These are phyloP conservation scores for Ischnura elegans DNA, from an alignment of 2,888 invertebrate species.

Conservation along the genomic window DNA sequence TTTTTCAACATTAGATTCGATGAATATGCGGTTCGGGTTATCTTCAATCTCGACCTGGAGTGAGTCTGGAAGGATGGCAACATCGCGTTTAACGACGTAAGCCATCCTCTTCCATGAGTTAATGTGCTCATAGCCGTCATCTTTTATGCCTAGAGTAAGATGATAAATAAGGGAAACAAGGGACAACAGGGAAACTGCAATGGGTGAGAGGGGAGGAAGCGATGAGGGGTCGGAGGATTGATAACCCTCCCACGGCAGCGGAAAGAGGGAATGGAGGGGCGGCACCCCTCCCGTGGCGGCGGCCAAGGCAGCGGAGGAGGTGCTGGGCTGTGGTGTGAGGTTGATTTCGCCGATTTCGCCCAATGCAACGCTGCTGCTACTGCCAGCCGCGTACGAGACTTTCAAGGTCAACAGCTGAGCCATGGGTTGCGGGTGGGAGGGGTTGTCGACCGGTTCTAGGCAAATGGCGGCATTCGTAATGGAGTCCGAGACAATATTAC, in stretches of 20 bases:
- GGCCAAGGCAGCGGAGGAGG: too few species aligned
- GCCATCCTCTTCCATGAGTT: neutral
- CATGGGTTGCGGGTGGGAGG: neutral
- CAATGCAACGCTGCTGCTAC: neutral
- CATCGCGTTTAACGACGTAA: neutral
- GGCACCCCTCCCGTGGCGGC: neutral
- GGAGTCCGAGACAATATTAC: neutral
- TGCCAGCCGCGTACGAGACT: neutral
- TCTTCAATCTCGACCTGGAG: neutral
- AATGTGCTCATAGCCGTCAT: neutral
- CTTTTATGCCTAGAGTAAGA: neutral
- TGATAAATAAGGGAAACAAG: neutral
- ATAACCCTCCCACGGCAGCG: neutral
- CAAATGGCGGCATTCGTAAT: neutral
- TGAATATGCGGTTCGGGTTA: conserved; percentile 1
- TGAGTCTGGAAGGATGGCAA: neutral
- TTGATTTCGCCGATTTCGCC: neutral
- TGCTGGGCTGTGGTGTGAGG: neutral
- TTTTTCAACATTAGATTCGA: neutral
- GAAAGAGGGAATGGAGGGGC: too few species aligned
- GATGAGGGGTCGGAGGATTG: neutral
- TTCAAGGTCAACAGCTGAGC: neutral
- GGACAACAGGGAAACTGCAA: neutral
- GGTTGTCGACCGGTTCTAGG: neutral
- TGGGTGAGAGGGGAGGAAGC: neutral